Evolutionary conservation across 2,797 vertebrate genomes (phyloP), one percentile per base, ranked within the genome.

Genomic region (Mus spretus): DNA sequence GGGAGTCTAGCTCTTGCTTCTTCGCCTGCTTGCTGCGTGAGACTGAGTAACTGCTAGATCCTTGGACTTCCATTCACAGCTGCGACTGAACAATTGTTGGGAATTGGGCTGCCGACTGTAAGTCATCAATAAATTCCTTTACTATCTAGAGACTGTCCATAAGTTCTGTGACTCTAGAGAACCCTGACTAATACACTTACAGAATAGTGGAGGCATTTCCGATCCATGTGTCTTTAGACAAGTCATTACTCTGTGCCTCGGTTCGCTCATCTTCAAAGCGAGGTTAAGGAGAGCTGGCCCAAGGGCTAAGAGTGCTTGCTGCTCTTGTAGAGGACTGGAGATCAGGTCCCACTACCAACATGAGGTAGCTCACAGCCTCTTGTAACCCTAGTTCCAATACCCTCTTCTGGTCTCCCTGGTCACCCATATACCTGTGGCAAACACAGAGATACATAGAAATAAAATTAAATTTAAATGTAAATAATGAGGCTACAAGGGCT

Each of bases 221-320:
- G 55, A 91, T 22, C 61, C 31, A 13, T 15, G 15, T 12, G 6
- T 63, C 59, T 83, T 44, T 63, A 14, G 57, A 61, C 15, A 90
- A 92, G 80, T 90, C 17, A 47, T 47, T 79, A 93, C 55, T 88
- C 44, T 72, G 44, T 74, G 78, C 20, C 78, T 94, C 55, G 11
- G 28, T 86, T 86, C 92, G n/a, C 79, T 47, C 61, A 55, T 31
- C 85, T 92, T 40, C 57, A 80, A 91, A 75, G 82, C 70, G 40
- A 65, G 4, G 7, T 7, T 75, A 24, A 40, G 40, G 55, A 61
- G 57, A 28, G 81, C 28, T 83, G 81, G 24, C 24, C 40, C 37
- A 19, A 15, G 57, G 24, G 14, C 61, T 44, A 44, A 63, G 37
- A 11, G 37, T 83, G 57, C 14, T 44, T 28, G 81, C 57, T 83